Evolutionary conservation across 2,797 vertebrate genomes (phyloP).

Genomic region (Atherinosoma microstoma): DNA sequence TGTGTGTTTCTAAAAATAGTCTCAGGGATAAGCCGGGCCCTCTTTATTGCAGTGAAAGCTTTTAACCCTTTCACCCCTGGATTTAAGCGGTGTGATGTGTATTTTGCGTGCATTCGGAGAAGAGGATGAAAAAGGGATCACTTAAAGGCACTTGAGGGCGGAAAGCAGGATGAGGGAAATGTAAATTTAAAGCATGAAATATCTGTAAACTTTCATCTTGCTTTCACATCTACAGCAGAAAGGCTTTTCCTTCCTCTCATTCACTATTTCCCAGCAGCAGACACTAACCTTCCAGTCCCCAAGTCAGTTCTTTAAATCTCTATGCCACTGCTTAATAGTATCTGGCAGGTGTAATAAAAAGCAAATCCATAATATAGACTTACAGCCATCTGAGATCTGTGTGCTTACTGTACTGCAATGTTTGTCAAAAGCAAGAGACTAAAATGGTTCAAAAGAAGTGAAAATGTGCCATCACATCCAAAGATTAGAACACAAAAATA

Average conservation of each 20-base stretch:
- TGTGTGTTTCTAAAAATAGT: constrained; percentile 78
- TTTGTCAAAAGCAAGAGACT: constrained; percentile 38
- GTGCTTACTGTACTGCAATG: constrained; percentile 28
- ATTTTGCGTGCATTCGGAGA: constrained; percentile 35
- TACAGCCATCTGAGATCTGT: constrained; percentile 48
- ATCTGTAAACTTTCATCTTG: not conserved
- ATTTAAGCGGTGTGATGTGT: constrained; percentile 39
- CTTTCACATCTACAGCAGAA: constrained; percentile 1
- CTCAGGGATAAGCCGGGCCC: constrained; percentile 77
- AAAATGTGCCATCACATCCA: constrained; percentile 22
- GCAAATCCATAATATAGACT: constrained; percentile 61
- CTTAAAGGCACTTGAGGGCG: not conserved
- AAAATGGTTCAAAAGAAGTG: constrained; percentile 8
- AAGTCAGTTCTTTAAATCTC: constrained; percentile 36
- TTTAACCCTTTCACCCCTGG: constrained; percentile 78
- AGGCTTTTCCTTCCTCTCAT: constrained; percentile 25
- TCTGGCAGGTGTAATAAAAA: constrained; percentile 70
- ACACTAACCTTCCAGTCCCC: constrained; percentile 29
- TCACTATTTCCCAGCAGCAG: constrained; percentile 31
- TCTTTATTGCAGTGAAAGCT: constrained; percentile 80
- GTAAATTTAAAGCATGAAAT: constrained; percentile 33
- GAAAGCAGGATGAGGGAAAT: constrained; percentile 19
- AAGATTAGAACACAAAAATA: constrained; percentile 12
- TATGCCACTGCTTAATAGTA: constrained; percentile 36
- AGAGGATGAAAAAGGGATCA: constrained; percentile 48